A percentile compares a stretch with the other conserved stretches of the same genome.
These are phyloP conservation scores for Nothoprocta pentlandii DNA, from an alignment of 2,113 vertebrate species.

Conservation along the genomic window DNA sequence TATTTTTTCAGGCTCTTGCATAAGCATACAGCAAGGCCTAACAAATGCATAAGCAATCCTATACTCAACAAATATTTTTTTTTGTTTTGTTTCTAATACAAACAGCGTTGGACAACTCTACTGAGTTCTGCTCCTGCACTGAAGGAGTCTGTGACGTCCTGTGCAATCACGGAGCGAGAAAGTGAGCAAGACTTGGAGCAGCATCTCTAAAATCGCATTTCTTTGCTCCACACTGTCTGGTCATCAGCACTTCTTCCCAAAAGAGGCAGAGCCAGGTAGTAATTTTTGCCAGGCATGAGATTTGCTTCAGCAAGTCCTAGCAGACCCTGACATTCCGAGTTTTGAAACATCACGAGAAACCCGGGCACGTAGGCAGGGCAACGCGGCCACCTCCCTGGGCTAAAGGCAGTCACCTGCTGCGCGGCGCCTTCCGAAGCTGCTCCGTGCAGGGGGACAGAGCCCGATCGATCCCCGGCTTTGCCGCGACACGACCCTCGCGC, in stretches of 20 bases:
- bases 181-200: background rate
- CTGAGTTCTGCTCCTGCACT: background rate
- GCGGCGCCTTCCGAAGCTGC: background rate
- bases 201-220: background rate
- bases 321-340: background rate
- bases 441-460: background rate
- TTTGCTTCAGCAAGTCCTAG: background rate
- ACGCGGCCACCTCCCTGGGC: rapidly evolving
- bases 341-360: background rate
- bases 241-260: background rate
- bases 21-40: too few relatives aligned
- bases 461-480: background rate
- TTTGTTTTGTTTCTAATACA: background rate
- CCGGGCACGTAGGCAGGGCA: background rate
- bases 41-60: background rate
- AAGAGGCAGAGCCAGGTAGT: background rate
- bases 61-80: background rate
- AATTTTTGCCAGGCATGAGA: background rate
- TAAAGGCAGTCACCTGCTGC: background rate
- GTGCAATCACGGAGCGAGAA: background rate
- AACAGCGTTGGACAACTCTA: background rate
- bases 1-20: background rate
- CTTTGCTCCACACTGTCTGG: background rate
- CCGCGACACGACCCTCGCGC: background rate
- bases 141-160: background rate